A percentile compares a stretch with the other conserved stretches of the same genome.
Conservation (phyloP, 2,113 vertebrate genomes). For the Catharus bicknelli region DNA sequence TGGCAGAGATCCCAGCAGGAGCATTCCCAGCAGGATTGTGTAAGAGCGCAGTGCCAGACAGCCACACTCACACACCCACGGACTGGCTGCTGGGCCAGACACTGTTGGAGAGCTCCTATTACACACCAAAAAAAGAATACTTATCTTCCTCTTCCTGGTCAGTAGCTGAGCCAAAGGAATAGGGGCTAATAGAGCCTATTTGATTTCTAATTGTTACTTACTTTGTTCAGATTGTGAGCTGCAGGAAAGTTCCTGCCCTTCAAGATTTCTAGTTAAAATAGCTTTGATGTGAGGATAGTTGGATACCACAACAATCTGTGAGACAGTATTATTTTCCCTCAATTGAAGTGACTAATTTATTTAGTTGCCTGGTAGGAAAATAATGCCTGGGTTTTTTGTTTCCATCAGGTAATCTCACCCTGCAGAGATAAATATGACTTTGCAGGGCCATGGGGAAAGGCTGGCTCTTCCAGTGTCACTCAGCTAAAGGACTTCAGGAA, state of each 20-base stretch:
- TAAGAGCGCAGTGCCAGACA: not conserved
- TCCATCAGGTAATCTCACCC: not conserved
- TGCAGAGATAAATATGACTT: not conserved
- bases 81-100: not conserved
- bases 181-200: not conserved
- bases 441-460: not conserved
- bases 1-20: not conserved
- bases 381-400: not conserved
- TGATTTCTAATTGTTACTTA: not conserved
- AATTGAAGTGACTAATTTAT: not conserved
- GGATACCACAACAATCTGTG: not conserved
- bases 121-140: not conserved
- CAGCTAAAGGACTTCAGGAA: not conserved
- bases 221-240: not conserved
- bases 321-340: not conserved
- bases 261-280: slow-evolving; percentile 9
- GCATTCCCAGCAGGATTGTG: not conserved
- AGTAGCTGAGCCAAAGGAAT: not conserved
- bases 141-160: not conserved
- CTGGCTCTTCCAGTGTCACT: not conserved
- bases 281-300: not conserved
- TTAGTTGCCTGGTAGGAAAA: not conserved
- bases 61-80: not conserved
- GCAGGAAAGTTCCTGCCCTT: not conserved
- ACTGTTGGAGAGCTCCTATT: not conserved